Conservation (phyloP, 1,140 invertebrate species). For the Amphibalanus amphitrite region DNA sequence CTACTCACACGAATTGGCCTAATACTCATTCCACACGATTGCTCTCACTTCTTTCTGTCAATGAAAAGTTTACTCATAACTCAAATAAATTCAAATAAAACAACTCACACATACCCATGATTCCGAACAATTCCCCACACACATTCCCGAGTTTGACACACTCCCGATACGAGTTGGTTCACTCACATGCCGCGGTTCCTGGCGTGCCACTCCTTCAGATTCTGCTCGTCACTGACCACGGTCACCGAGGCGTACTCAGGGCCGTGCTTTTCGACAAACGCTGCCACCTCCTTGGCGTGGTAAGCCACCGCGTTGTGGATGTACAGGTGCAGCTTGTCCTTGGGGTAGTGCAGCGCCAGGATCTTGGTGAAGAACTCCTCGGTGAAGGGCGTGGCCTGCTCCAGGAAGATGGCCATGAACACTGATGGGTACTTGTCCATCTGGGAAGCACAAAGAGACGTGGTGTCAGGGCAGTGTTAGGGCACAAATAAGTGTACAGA, state of each 20-base stretch:
- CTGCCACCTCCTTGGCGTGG: slow-evolving; percentile 44
- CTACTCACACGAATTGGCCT: no score
- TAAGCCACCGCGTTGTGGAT: slow-evolving; percentile 62
- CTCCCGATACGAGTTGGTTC: no score
- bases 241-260: slow-evolving; percentile 50
- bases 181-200: slow-evolving; percentile 72
- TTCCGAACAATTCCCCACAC: no score
- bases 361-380: slow-evolving; percentile 70
- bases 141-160: no score
- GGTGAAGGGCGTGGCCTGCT: slow-evolving; percentile 75
- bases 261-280: slow-evolving; percentile 40
- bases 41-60: no score
- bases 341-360: slow-evolving; percentile 59
- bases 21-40: no score
- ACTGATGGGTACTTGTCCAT: slow-evolving; percentile 26
- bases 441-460: neutral
- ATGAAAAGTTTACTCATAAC: no score
- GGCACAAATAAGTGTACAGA: no score
- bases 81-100: no score
- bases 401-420: slow-evolving; percentile 63
- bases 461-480: no score
- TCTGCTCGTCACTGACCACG: slow-evolving; percentile 43
- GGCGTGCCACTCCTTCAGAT: slow-evolving; percentile 51
- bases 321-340: slow-evolving; percentile 64
- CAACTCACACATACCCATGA: no score